Evolutionary conservation across 2,113 vertebrate species (phyloP).

Genomic region (Nanorana parkeri): DNA sequence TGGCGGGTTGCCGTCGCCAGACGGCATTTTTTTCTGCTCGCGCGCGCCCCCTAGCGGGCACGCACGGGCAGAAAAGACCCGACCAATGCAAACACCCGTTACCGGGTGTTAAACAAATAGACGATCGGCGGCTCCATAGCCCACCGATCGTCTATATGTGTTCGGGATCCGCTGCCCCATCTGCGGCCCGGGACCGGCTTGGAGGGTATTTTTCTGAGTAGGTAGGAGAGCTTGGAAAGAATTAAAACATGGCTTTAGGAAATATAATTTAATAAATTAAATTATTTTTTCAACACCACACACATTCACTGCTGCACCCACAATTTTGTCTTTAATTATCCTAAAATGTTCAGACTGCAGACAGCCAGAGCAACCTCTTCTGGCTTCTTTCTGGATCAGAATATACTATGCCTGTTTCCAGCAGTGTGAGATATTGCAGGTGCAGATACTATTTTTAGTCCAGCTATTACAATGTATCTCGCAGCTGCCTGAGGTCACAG

Average conservation of each 20-base stretch:
- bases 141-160: no score
- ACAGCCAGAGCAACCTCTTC: not conserved
- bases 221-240: conserved; percentile 15
- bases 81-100: no score
- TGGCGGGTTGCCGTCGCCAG: no score
- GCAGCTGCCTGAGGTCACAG: conserved; percentile 13
- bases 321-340: not conserved
- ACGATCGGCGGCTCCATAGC: no score
- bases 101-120: no score
- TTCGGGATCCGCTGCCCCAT: no score
- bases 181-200: no score
- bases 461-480: conserved; percentile 2
- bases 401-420: not conserved
- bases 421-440: not conserved
- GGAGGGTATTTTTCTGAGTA: not conserved
- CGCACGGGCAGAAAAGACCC: no score
- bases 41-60: no score
- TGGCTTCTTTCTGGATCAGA: not conserved
- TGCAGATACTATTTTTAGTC: conserved; percentile 25
- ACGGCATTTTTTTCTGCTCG: no score
- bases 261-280: not conserved
- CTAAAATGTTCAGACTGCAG: not conserved
- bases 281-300: conserved; percentile 11
- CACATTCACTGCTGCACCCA: not conserved
- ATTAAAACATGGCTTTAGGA: not conserved